A percentile compares a stretch with the other conserved stretches of the same genome.
These are phyloP conservation scores for Sycophila sp. DNA, from an alignment of 1,140 invertebrate species.

Conservation along the genomic window DNA sequence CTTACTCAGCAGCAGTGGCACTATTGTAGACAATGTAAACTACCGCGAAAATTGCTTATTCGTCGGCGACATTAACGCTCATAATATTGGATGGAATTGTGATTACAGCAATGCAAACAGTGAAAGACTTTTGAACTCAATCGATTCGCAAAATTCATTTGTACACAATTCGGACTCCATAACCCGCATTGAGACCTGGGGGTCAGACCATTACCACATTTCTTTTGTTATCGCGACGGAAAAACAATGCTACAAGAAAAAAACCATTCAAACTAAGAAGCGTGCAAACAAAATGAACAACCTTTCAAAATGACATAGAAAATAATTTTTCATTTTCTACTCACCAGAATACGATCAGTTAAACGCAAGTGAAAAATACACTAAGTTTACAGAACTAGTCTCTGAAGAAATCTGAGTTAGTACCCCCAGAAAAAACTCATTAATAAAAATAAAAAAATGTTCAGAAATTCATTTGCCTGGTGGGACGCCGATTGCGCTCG, in stretches of 20 bases:
- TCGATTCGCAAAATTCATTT: no score
- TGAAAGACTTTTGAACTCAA: no score
- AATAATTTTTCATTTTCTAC: no score
- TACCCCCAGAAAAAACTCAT: constrained; percentile 8
- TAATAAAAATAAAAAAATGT: neutral
- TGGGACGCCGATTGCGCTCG: constrained; percentile 21
- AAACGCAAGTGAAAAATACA: neutral
- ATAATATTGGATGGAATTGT: no score
- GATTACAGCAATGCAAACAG: no score
- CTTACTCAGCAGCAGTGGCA: neutral
- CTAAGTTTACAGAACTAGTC: constrained; percentile 25
- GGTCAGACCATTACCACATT: constrained; percentile 52
- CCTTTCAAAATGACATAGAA: no score
- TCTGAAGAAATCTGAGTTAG: constrained; percentile 33
- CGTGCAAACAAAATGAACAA: constrained; percentile 13
- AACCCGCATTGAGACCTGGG: constrained; percentile 27
- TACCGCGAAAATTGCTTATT: no score
- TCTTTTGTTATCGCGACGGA: constrained; percentile 37
- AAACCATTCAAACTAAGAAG: constrained; percentile 15
- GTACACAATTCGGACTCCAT: no score
- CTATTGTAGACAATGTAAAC: no score
- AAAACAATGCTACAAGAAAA: constrained; percentile 29
- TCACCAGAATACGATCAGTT: no score
- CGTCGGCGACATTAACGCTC: no score
- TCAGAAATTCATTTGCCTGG: constrained; percentile 1